Evolutionary conservation across 2,113 vertebrate species (phyloP).

Genomic region (Canis aureus): DNA sequence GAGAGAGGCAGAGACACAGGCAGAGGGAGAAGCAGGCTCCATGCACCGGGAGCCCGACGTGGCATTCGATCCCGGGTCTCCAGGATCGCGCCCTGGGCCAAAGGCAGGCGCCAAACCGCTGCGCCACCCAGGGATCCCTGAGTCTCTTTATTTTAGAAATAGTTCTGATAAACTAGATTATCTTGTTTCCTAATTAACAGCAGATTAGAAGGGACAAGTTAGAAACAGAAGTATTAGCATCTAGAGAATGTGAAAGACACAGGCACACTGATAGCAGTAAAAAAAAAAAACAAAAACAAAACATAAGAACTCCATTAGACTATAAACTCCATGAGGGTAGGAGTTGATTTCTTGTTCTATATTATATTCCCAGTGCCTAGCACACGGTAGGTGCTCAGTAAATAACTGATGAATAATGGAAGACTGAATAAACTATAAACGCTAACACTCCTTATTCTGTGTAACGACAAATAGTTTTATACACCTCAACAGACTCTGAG

Average conservation of each 20-base stretch:
- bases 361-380: background rate
- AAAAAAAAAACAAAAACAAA: background rate
- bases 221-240: background rate
- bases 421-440: constrained; percentile 27
- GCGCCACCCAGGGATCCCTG: background rate
- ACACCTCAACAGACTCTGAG: background rate
- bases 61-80: too few species aligned
- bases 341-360: background rate
- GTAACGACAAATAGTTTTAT: constrained; percentile 17
- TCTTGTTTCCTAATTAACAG: constrained; percentile 11
- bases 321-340: background rate
- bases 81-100: too few species aligned
- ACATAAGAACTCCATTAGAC: background rate
- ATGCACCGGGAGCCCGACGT: too few species aligned
- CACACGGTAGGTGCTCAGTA: background rate
- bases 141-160: constrained; percentile 7
- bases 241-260: background rate
- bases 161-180: background rate
- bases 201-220: background rate
- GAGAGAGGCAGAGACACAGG: too few species aligned
- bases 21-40: too few species aligned
- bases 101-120: too few species aligned
- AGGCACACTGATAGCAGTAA: background rate
- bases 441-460: background rate
- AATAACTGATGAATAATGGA: background rate